A percentile compares a stretch with the other conserved stretches of the same genome.
These are phyloP conservation scores for Siderastrea radians DNA, from an alignment of 92 coral and sea anemone species.

Conservation along the genomic window DNA sequence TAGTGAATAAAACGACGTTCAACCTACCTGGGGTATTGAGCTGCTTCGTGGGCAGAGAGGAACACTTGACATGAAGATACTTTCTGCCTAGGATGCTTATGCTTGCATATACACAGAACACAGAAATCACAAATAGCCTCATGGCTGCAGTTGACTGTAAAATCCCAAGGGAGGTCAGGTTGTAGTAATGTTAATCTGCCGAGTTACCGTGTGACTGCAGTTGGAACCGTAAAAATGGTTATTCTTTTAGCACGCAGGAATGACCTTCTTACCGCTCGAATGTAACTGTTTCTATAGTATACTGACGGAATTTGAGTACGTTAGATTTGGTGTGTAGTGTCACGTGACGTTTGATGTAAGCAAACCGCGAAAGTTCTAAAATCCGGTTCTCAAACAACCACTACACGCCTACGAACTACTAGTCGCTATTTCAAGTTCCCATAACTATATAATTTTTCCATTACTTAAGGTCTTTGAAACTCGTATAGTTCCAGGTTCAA, in stretches of 20 bases:
- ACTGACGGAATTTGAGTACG: constrained; percentile 70
- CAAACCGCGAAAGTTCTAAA: too few species aligned
- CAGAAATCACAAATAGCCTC: constrained; percentile 30
- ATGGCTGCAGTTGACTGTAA: constrained; percentile 1
- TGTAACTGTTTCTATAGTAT: constrained; percentile 72
- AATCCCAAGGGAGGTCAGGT: constrained; percentile 34
- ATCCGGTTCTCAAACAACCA: too few species aligned
- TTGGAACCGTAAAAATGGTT: background rate
- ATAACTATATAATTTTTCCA: too few species aligned
- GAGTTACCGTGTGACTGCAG: background rate
- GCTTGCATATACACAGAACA: constrained; percentile 14
- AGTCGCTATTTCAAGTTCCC: too few species aligned
- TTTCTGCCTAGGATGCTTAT: constrained; percentile 21
- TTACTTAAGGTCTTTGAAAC: too few species aligned
- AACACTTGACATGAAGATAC: constrained; percentile 10
- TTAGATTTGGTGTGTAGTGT: too few species aligned
- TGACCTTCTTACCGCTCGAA: constrained; percentile 35
- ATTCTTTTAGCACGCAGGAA: constrained; percentile 5
- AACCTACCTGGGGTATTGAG: constrained; percentile 16
- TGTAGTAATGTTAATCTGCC: background rate
- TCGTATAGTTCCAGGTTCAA: too few species aligned
- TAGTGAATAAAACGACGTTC: background rate
- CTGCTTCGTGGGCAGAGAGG: background rate
- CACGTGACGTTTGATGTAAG: too few species aligned
- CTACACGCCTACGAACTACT: too few species aligned